These are phyloP conservation scores for Magallana angulata DNA, from an alignment of 1,140 invertebrate species.

Conservation along the genomic window DNA sequence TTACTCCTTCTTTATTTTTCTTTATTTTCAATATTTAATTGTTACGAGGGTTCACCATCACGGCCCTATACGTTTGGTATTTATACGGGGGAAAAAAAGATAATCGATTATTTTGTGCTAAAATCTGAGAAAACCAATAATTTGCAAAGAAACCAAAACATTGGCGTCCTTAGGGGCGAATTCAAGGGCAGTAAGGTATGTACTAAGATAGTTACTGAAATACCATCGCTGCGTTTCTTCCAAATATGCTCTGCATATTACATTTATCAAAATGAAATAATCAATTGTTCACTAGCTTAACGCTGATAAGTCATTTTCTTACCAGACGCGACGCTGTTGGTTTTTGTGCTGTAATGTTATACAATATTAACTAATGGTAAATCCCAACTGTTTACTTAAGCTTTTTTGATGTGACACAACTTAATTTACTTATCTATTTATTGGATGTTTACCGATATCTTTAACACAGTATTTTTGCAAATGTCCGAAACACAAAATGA, in stretches of 20 bases:
- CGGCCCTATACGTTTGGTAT: too few relatives aligned
- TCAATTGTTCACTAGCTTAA: too few relatives aligned
- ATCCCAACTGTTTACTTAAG: neutral
- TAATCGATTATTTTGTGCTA: neutral
- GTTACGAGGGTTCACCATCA: too few relatives aligned
- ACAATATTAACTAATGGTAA: neutral
- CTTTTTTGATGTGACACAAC: neutral
- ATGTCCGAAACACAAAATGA: neutral
- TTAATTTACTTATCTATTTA: neutral
- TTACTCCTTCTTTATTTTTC: neutral
- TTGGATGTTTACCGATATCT: neutral
- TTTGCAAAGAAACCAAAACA: neutral
- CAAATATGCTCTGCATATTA: too few relatives aligned
- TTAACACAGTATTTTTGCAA: neutral
- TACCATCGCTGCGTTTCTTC: too few relatives aligned
- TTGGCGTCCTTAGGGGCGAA: neutral
- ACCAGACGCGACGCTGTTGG: neutral
- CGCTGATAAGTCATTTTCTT: too few relatives aligned
- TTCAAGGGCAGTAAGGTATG: neutral
- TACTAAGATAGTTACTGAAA: neutral
- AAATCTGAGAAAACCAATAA: neutral
- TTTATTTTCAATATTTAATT: neutral
- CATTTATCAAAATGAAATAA: too few relatives aligned
- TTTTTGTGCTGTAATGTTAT: slow-evolving; percentile 12
- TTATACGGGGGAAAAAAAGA: too few relatives aligned